Percentiles rank a stretch among this genome's conserved stretches.
These are phyloP conservation scores for Caenorhabditis parvicauda DNA, from an alignment of 2,888 invertebrate species.

Conservation along the genomic window DNA sequence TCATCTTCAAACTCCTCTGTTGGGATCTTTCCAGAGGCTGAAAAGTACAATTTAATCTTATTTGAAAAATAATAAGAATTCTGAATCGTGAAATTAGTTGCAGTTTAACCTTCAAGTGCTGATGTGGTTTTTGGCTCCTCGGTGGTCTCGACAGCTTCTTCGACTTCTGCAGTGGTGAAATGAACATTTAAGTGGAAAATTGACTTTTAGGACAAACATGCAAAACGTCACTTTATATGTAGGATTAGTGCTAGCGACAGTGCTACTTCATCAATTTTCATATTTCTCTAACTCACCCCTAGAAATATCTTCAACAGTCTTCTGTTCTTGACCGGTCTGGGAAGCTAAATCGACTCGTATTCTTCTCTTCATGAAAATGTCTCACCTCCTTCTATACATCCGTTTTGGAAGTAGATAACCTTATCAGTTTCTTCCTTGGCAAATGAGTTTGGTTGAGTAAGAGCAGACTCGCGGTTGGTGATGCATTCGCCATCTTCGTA, in stretches of 20 bases:
- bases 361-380: not conserved
- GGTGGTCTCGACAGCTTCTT: not conserved
- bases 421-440: conserved; percentile 36
- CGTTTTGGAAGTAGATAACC: conserved; percentile 61
- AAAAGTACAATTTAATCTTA: not conserved
- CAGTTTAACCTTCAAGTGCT: too few relatives aligned
- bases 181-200: too few relatives aligned
- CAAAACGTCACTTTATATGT: too few relatives aligned
- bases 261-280: too few relatives aligned
- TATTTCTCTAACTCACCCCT: too few relatives aligned
- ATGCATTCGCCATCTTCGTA: conserved; percentile 63
- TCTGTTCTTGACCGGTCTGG: too few relatives aligned
- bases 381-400: conserved; percentile 28
- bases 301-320: too few relatives aligned
- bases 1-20: conserved; percentile 12
- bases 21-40: conserved; percentile 7
- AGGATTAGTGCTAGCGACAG: too few relatives aligned
- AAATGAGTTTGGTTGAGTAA: conserved; percentile 37
- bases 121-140: not conserved
- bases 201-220: too few relatives aligned
- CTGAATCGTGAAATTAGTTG: too few relatives aligned
- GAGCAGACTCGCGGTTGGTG: conserved; percentile 58
- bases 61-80: too few relatives aligned
- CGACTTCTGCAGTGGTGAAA: too few relatives aligned
- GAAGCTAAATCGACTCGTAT: not conserved